Conservation (phyloP, 2,797 vertebrate species). For the Coregonus ussuriensis region DNA sequence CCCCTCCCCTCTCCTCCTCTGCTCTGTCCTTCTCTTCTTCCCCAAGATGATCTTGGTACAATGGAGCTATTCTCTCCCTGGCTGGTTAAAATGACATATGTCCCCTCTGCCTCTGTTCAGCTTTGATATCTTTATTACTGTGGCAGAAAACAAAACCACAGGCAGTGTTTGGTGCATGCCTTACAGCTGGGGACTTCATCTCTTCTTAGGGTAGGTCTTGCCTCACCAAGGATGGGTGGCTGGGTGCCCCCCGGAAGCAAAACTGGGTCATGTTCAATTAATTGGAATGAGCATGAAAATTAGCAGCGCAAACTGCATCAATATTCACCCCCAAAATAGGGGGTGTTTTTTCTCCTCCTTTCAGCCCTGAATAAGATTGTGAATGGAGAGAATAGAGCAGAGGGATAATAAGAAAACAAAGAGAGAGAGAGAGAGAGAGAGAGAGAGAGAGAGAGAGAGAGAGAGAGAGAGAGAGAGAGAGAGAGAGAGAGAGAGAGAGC, state of each 20-base stretch:
- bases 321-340: slow-evolving; percentile 77
- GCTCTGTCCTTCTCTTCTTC: slow-evolving; percentile 22
- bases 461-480: too few relatives aligned
- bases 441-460: too few relatives aligned
- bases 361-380: slow-evolving; percentile 48
- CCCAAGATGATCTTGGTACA: slow-evolving; percentile 56
- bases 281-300: slow-evolving; percentile 92
- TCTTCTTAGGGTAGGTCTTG: slow-evolving; percentile 45
- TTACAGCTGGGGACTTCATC: not conserved
- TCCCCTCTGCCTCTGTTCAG: slow-evolving; percentile 70
- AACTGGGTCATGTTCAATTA: slow-evolving; percentile 88
- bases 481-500: slow-evolving; percentile 13
- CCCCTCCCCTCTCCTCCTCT: slow-evolving; percentile 1
- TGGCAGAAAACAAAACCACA: slow-evolving; percentile 81
- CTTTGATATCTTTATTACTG: slow-evolving; percentile 87
- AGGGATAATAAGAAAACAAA: slow-evolving; percentile 41
- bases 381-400: slow-evolving; percentile 30
- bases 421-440: slow-evolving; percentile 22
- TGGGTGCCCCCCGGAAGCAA: slow-evolving; percentile 78
- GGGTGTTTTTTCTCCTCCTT: slow-evolving; percentile 75
- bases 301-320: slow-evolving; percentile 92
- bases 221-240: slow-evolving; percentile 31
- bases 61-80: slow-evolving; percentile 73
- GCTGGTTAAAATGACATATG: slow-evolving; percentile 78
- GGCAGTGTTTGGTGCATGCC: slow-evolving; percentile 76